Evolutionary conservation across 2,888 invertebrate species (phyloP).

Genomic region (Ferdinandea cuprea): DNA sequence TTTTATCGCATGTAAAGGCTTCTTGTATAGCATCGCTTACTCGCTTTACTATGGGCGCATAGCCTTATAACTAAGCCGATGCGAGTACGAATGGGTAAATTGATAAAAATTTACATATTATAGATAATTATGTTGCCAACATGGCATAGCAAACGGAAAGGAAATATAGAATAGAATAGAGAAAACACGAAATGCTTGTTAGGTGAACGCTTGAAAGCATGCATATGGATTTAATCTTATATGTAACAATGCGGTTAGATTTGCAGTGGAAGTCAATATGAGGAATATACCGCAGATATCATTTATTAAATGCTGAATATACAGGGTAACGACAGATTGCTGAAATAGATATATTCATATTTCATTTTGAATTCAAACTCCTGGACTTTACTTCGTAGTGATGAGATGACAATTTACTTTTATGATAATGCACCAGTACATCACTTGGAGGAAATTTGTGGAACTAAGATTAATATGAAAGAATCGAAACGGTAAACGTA

Average conservation of each 20-base stretch:
- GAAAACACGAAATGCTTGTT: no score
- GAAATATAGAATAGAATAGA: slow-evolving; percentile 8
- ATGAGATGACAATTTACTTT: slow-evolving; percentile 29
- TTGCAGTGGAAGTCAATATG: slow-evolving; percentile 61
- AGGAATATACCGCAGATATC: slow-evolving; percentile 58
- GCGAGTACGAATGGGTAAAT: slow-evolving; percentile 12
- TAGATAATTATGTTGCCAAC: slow-evolving; percentile 16
- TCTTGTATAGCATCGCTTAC: no score
- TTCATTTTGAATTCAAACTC: slow-evolving; percentile 32
- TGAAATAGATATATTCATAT: not conserved
- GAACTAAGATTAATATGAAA: not conserved
- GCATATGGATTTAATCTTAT: slow-evolving; percentile 21
- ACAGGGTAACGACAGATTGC: slow-evolving; percentile 7
- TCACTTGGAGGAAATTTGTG: slow-evolving; percentile 3
- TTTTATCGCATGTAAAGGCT: no score
- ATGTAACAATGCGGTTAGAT: slow-evolving; percentile 41
- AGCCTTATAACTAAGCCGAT: no score
- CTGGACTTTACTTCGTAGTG: slow-evolving; percentile 26
- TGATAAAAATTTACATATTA: slow-evolving; percentile 18
- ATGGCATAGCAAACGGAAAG: slow-evolving; percentile 21
- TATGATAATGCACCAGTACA: slow-evolving; percentile 16
- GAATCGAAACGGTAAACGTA: not conserved
- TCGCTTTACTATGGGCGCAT: no score
- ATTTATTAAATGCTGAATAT: slow-evolving; percentile 60
- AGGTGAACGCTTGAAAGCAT: no score